Evolutionary conservation across 2,888 invertebrate species (phyloP), one percentile per base, ranked within the genome.

Genomic region (Apotomis betuletana): DNA sequence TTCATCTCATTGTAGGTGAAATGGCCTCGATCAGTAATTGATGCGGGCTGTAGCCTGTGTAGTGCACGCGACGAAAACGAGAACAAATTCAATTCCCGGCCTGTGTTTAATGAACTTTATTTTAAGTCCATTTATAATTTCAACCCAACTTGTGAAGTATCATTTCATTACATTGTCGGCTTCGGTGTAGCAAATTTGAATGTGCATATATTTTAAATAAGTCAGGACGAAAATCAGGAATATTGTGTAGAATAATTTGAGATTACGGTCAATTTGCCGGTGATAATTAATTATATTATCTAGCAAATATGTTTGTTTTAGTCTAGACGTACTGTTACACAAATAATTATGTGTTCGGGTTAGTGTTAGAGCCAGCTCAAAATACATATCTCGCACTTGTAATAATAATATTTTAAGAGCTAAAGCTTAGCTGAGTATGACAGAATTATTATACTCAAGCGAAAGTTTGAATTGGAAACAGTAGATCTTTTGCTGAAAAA

Each of bases 1-100:
- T 80, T 79, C 49, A 63, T 63, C 44, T 63, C 38, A 15, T 59
- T 63, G 62, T 68, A 63, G 38, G 71, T 71, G 67, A 71, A 62
- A 71, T 62, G 57, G 44, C 15, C 54, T 46, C 55, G 57, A 63
- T 73, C 61, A 6, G 46, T 65, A 73, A 74, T 72, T 63, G 75
- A 67, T 73, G 69, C 67, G 62, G 57, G 51, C 51, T 49, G 44
- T n/a, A 44, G 52, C 27, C 27, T 27, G 27, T 27, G 27, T 27
- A 27, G 27, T 57, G 57, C 51, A 36, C 55, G 55, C 41, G 13
- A 5, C 52, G 13, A 54, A 10, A 54, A 49, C 15, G 13, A 54
- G 13, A 54, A 49, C 41, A 46, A 63, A 58, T 51, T 41, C 44
- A 27, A 72, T 72, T 63, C n/a, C 36, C 51, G 27, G 12, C 41